Evolutionary conservation across 2,797 vertebrate species (phyloP), one percentile per base, ranked within the genome.

Genomic region (Gobionotothen gibberifrons): DNA sequence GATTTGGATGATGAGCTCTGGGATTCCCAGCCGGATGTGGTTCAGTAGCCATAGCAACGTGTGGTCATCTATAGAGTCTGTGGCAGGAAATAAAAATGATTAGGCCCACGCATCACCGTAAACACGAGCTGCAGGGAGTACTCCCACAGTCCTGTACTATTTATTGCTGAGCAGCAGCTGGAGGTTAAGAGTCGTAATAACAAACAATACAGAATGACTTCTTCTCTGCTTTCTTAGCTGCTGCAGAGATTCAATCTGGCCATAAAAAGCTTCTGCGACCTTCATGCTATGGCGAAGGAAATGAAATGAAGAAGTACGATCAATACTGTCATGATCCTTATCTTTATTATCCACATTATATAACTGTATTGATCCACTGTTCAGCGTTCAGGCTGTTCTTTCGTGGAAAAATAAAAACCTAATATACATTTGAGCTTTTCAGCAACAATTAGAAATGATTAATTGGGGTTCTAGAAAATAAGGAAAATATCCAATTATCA

Each of bases 41-140:
- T 99, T 99, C 77, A 99, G 96, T 81, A 99, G 90, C 98, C 98
- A 99, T 58, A 99, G 96, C 83, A 99, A 94, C 13, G 97, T 99
- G 95, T 98, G 97, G 93, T 99, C 98, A 32, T 99, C 97, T 1
- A 96, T 99, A 14, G 90, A 92, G 85, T 98, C 98, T 99, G 94
- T 77, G 36, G 59, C 22, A 78, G 59, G 57, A 85, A 87, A 81
- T 68, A 17, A 77, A 87, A 49, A 77, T 2, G 83, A 73, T 85
- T 79, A 86, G 39, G 85, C 21, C 76, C 82, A 89, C 55, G 49
- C 78, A 76, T 56, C 43, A 17, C n/a, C 69, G 51, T 67, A 58
- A 62, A 26, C 47, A 49, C 65, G 69, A 78, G 72, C 70, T 60
- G 65, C 63, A 1, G 58, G 39, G 64, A 66, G 36, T 8, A 39